Evolutionary conservation across 2,113 vertebrate genomes (phyloP).

Genomic region (Salminus brasiliensis): DNA sequence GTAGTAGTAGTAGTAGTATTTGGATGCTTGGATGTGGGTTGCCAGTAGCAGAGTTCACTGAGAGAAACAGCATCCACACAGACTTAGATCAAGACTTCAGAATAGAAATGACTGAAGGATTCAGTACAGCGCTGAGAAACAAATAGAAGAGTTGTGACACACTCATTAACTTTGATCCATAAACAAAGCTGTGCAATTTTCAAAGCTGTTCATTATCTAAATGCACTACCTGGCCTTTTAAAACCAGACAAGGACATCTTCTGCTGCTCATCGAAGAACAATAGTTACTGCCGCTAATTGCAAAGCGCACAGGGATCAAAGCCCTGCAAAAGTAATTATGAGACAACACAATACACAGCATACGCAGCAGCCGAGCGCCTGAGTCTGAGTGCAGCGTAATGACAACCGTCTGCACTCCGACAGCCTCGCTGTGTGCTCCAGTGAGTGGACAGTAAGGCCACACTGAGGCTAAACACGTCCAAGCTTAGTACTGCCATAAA

Average conservation of each 20-base stretch:
- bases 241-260: neutral
- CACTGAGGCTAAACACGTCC: conserved; percentile 18
- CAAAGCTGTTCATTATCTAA: conserved; percentile 15
- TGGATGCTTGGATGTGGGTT: too few relatives aligned
- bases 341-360: neutral
- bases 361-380: neutral
- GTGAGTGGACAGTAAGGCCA: neutral
- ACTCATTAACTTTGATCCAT: conserved; percentile 17
- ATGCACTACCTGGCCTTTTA: neutral
- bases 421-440: conserved; percentile 1
- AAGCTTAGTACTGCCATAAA: neutral
- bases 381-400: neutral
- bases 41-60: too few relatives aligned
- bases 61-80: too few relatives aligned
- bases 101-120: neutral
- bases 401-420: neutral
- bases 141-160: neutral
- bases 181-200: conserved; percentile 2
- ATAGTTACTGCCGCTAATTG: conserved; percentile 8
- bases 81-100: too few relatives aligned
- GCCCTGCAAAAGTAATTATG: neutral
- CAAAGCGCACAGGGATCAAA: neutral
- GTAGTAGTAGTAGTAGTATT: neutral
- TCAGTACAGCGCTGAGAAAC: neutral
- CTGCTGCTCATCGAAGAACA: neutral